Evolutionary conservation across 2,888 invertebrate genomes (phyloP), one percentile per base, ranked within the genome.

Genomic region (Morpho achilles): DNA sequence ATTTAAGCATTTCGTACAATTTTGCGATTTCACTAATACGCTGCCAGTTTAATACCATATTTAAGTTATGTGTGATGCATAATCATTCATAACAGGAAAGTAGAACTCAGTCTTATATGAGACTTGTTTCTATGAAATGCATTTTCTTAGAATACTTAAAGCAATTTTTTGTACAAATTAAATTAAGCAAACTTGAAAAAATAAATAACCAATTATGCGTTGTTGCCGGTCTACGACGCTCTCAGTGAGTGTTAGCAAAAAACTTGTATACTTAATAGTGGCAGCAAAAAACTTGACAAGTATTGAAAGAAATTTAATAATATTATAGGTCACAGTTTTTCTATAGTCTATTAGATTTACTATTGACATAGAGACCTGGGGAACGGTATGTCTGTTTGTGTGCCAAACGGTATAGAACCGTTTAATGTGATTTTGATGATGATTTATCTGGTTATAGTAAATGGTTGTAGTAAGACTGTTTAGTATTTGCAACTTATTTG

Each of bases 251-350:
- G 40, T 40, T 23, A n/a, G 47, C 40, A 62, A 58, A 58, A 60
- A 58, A 50, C 44, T 52, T 53, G 52, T 47, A 44, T 58, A 50
- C 47, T 58, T 63, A 60, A 61, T 59, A 58, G 55, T 56, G 60
- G 54, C 56, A 46, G 65, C 61, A 68, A 67, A 64, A 67, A 66
- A 62, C 56, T 59, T 63, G 64, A 60, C 53, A 56, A 54, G 57
- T 51, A 61, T 47, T 66, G 64, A 68, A 67, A 64, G 61, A 55
- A 60, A 50, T 62, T 59, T 67, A 67, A 68, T 67, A 64, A 58
- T 49, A 59, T 68, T 66, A 66, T 65, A 58, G 67, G 67, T 67
- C 65, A 66, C 16, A 55, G 47, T 50, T 53, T 48, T 48, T 53
- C 16, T 53, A 10, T 16, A 47, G 50, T 61, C 64, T 65, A 64